Evolutionary conservation across 2,113 vertebrate genomes (phyloP).

Genomic region (Myotis davidii): DNA sequence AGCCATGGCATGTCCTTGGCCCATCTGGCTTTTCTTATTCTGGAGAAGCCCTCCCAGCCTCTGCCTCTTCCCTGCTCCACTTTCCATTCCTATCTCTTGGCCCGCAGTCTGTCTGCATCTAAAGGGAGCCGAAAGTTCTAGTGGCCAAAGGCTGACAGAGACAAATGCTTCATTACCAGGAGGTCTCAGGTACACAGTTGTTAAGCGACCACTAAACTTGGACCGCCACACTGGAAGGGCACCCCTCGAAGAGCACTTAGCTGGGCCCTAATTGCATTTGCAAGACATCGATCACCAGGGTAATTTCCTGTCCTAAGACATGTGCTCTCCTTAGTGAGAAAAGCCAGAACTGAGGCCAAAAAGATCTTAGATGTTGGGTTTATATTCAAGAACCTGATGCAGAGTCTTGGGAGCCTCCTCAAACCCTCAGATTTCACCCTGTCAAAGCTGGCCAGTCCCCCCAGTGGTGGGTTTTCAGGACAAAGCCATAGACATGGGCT

Average conservation of each 20-base stretch:
- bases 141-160: slow-evolving; percentile 20
- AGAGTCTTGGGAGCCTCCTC: not conserved
- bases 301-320: slow-evolving; percentile 71
- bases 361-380: not conserved
- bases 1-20: not conserved
- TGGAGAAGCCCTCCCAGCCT: not conserved
- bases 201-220: slow-evolving; percentile 17
- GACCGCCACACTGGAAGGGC: not conserved
- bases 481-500: not conserved
- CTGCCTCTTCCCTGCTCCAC: not conserved
- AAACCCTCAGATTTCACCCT: not conserved
- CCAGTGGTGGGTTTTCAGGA: not conserved
- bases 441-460: not conserved
- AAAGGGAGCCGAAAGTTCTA: slow-evolving; percentile 5
- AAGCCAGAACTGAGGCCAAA: not conserved
- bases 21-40: not conserved
- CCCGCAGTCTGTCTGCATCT: not conserved
- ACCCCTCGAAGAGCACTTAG: slow-evolving; percentile 69
- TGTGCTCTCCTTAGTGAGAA: slow-evolving; percentile 59
- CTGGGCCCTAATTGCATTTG: slow-evolving; percentile 74
- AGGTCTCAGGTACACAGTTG: not conserved
- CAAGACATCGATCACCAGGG: slow-evolving; percentile 57
- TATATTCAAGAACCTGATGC: not conserved
- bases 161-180: slow-evolving; percentile 54
- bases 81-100: not conserved